Evolutionary conservation across 2,113 vertebrate species (phyloP), one percentile per base, ranked within the genome.

Genomic region (Gasterosteus nipponicus): DNA sequence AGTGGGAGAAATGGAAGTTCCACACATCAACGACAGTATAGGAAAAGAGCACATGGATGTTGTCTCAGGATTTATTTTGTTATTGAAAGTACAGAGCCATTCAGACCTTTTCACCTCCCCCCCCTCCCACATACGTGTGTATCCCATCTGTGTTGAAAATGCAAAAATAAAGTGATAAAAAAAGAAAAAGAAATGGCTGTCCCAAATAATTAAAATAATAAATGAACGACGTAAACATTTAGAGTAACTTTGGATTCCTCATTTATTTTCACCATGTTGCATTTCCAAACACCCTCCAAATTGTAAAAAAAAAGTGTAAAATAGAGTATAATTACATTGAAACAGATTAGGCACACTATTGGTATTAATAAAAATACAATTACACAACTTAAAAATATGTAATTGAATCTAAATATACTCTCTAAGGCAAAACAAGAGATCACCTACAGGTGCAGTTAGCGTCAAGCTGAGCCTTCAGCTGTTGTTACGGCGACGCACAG

Each of bases 371-470:
- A 69, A 60, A 65, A 65, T 57, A 26, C 2, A 73, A 26, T 49
- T 47, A 31, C 19, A 19, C 10, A 56, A 49, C 38, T 26, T 68
- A 15, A 72, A 57, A 19, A 53, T 65, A 9, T 60, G 29, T 54
- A 41, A 54, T 81, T 64, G 56, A 49, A 74, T 54, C 42, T 39
- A 4, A 3, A 60, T 61, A 15, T 16, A 11, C 51, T 11, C 63
- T 69, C 41, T 31, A 80, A 83, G 87, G 83, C 88, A 89, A 94
- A 94, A 92, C 87, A 90, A 95, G 91, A 86, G 87, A 93, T 95
- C 94, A 94, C 89, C 93, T 92, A 88, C 78, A 93, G 91, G 83
- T 86, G 90, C 89, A 83, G 73, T 77, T 86, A 83, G 67, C 86
- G 83, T 91, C 90, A 80, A 86, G 77, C 83, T 56, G 75, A 93